phyloP scores from a whole-genome alignment of 2,888 invertebrate genomes.

The Brachynemurus nebulosus region DNA sequence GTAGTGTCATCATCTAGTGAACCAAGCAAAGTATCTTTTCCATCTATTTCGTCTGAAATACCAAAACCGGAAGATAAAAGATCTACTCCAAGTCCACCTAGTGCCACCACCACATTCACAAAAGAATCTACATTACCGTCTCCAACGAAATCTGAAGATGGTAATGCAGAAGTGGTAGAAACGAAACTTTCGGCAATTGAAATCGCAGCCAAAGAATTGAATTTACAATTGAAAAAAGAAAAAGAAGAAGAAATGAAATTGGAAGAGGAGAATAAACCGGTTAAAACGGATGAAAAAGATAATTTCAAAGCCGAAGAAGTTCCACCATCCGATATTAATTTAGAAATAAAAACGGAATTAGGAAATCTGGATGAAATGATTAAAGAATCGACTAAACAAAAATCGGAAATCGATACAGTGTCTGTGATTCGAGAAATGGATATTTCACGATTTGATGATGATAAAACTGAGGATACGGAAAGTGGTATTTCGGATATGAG shows the following conservation, averaged over 20 bases:
- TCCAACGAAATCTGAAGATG: no score
- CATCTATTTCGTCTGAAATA: background rate
- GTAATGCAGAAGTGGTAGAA: no score
- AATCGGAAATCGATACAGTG: conserved; percentile 7
- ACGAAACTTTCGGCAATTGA: conserved; percentile 21
- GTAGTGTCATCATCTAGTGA: conserved; percentile 13
- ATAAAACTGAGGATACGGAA: conserved; percentile 27
- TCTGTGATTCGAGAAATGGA: conserved; percentile 28
- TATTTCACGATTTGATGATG: conserved; percentile 25
- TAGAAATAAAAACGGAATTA: conserved; percentile 22
- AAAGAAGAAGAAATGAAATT: conserved; percentile 18
- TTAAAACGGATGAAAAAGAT: no score
- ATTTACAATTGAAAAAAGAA: conserved; percentile 24
- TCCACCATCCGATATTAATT: conserved; percentile 16
- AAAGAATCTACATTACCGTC: no score
- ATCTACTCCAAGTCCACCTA: conserved; percentile 35
- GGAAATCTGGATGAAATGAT: background rate
- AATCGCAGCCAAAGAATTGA: conserved; percentile 27
- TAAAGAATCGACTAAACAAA: background rate
- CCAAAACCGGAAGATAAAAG: conserved; percentile 20
- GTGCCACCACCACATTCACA: conserved; percentile 29
- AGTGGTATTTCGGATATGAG: conserved; percentile 27
- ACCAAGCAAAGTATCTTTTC: conserved; percentile 6
- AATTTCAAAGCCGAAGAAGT: conserved; percentile 21
- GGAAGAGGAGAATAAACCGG: conserved; percentile 18